Evolutionary conservation across 2,888 invertebrate genomes (phyloP).

Genomic region (Ornithoptera alexandrae): DNA sequence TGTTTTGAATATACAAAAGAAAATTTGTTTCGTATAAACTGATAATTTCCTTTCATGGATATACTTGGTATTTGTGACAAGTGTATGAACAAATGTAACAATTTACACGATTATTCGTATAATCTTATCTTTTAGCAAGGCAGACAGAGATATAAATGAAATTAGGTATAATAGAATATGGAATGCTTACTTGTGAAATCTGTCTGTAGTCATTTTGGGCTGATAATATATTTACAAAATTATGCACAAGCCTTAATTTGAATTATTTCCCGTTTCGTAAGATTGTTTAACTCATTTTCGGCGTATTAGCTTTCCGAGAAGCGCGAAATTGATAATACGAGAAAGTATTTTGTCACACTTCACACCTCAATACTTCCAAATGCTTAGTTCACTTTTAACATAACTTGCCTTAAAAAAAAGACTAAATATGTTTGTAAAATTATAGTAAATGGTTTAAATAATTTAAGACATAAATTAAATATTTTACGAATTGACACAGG

Average conservation of each 20-base stretch:
- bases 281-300: conserved; percentile 71
- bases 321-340: conserved; percentile 63
- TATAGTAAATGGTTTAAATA: conserved; percentile 9
- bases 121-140: conserved; percentile 51
- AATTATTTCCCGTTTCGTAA: conserved; percentile 20
- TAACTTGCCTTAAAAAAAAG: conserved; percentile 26
- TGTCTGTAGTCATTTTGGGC: conserved; percentile 77
- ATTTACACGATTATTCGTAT: conserved; percentile 25
- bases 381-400: conserved; percentile 32
- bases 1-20: neutral
- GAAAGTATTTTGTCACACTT: conserved; percentile 70
- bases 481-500: conserved; percentile 17
- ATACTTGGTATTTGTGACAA: neutral
- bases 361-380: conserved; percentile 42
- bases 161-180: conserved; percentile 28
- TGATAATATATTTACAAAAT: neutral
- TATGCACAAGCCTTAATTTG: conserved; percentile 7
- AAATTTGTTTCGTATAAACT: neutral
- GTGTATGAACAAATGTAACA: neutral
- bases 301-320: conserved; percentile 51
- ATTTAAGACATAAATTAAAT: conserved; percentile 12
- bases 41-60: neutral
- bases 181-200: conserved; percentile 82
- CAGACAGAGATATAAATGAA: conserved; percentile 34
- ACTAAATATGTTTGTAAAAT: conserved; percentile 7